Base-by-base conservation (phyloP, 2,888 invertebrate species). In the Alloplasta piceator region DNA sequence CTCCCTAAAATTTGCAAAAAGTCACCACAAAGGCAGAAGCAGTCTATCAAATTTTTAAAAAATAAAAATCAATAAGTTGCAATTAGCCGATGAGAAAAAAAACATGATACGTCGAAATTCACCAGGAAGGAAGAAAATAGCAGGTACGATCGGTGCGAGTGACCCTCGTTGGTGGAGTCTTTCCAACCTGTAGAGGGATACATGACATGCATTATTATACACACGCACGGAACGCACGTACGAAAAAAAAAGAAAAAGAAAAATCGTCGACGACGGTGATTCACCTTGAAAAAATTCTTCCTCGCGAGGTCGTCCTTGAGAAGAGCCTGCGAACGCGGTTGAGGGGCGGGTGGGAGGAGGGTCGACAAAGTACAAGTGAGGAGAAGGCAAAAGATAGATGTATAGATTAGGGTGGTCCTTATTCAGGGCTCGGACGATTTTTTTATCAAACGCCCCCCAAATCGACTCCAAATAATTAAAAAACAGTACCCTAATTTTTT, bases 251-350 rank as follows among this genome's bases (percentile, higher is more conserved):
- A n/a, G n/a, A n/a, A 48, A 16, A 56, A 16, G 10, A 41, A n/a
- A 66, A 68, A 56, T 71, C 80, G 77, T 66, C 78, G 82, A 80
- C 80, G 83, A 77, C 82, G 85, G 84, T 87, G 87, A 89, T 87
- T 89, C 86, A 89, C 87, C 87, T 89, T 85, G 86, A 86, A 88
- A 87, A 89, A 87, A 88, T 87, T 84, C 85, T 87, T 83, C 86
- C 87, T 86, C 83, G 70, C 82, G 86, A 85, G 83, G 82, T 84
- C 86, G 86, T 87, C 84, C 88, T 87, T 88, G 86, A 77, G 71
- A 71, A 75, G 77, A 72, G 83, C 76, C 78, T n/a, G n/a, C n/a
- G n/a, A n/a, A n/a, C n/a, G n/a, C 26, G 26, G 26, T 26, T 26
- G 26, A 26, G 26, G 79, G 75, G 55, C 26, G 56, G 41, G 43